Evolutionary conservation across 1,140 invertebrate species (phyloP).

Genomic region (Bombus consobrinus): DNA sequence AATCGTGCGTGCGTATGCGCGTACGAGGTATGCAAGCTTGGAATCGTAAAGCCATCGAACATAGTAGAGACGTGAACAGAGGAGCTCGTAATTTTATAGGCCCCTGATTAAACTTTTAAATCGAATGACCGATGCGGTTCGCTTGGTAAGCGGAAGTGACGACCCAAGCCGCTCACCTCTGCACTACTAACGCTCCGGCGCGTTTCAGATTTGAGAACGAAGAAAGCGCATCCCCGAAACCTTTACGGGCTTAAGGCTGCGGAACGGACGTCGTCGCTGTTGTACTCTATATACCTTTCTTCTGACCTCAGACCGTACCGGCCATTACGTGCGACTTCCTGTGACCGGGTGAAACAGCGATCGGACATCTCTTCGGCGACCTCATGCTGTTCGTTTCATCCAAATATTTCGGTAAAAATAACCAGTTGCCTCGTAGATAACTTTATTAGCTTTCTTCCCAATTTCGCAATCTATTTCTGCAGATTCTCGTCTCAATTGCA

Average conservation of each 20-base stretch:
- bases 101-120: slow-evolving; percentile 83
- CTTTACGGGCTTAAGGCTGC: slow-evolving; percentile 73
- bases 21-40: neutral
- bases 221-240: slow-evolving; percentile 79
- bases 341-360: slow-evolving; percentile 59
- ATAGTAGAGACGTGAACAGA: slow-evolving; percentile 30
- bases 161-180: slow-evolving; percentile 82
- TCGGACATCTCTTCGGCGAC: slow-evolving; percentile 53
- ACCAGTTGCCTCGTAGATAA: too few relatives aligned
- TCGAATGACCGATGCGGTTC: slow-evolving; percentile 78
- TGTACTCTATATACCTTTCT: slow-evolving; percentile 49
- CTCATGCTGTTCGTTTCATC: slow-evolving; percentile 17
- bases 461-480: too few relatives aligned
- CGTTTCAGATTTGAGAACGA: slow-evolving; percentile 76
- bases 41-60: neutral
- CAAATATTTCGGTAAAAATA: too few relatives aligned
- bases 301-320: slow-evolving; percentile 63
- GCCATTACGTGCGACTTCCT: slow-evolving; percentile 74
- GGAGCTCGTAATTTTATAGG: slow-evolving; percentile 78
- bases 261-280: slow-evolving; percentile 67
- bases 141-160: slow-evolving; percentile 81
- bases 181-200: slow-evolving; percentile 79
- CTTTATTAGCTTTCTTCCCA: too few relatives aligned
- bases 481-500: too few relatives aligned
- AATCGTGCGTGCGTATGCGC: neutral